Conservation (phyloP, 2,888 invertebrate species). For the Cephus rjabovi region DNA sequence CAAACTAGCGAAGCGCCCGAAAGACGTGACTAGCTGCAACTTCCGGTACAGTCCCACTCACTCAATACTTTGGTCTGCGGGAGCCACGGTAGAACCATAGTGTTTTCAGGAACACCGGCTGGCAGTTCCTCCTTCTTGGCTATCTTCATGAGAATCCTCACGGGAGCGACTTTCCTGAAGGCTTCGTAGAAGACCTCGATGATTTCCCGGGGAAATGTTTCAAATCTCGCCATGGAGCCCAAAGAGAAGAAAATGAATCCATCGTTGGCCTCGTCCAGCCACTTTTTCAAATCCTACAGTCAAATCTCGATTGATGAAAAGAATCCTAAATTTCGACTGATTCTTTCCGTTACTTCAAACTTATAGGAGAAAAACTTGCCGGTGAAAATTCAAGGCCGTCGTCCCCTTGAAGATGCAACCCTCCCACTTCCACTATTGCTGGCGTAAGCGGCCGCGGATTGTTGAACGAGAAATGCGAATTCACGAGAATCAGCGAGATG, state of each 20-base stretch:
- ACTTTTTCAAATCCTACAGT: constrained; percentile 25
- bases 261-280: constrained; percentile 23
- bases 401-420: constrained; percentile 55
- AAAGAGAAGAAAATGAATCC: constrained; percentile 31
- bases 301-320: too few species aligned
- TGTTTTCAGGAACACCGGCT: constrained; percentile 10
- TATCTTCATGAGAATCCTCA: not conserved
- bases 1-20: too few species aligned
- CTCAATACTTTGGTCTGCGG: constrained; percentile 11
- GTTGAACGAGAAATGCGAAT: constrained; percentile 68
- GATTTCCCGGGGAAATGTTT: constrained; percentile 4
- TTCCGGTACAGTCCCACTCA: not conserved
- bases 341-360: not conserved
- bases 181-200: constrained; percentile 9
- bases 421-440: constrained; percentile 68
- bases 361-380: not conserved
- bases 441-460: constrained; percentile 67
- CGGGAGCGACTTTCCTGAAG: constrained; percentile 1
- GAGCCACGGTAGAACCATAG: constrained; percentile 10
- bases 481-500: constrained; percentile 62
- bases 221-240: constrained; percentile 26
- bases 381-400: constrained; percentile 4
- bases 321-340: not conserved
- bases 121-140: constrained; percentile 15
- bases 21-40: too few species aligned